These are phyloP conservation scores for Drosophila sucinea DNA, from an alignment of 1,140 invertebrate species.

Conservation along the genomic window DNA sequence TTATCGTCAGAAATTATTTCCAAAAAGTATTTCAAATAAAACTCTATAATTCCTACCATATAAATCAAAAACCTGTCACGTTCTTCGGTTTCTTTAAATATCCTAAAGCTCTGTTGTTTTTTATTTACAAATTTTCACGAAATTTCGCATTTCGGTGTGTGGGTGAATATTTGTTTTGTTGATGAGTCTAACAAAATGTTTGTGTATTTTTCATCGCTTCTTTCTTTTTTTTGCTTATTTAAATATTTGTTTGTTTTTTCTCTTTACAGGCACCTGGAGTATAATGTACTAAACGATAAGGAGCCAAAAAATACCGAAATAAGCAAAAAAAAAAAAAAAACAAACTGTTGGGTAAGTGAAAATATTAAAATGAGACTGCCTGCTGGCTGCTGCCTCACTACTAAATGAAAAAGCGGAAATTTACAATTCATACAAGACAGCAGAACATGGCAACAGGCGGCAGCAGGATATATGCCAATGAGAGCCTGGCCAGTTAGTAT, in stretches of 20 bases:
- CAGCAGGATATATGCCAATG: conserved; percentile 1
- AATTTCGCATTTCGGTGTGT: background rate
- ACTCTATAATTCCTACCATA: too few relatives aligned
- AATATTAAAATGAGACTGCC: background rate
- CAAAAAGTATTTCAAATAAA: too few relatives aligned
- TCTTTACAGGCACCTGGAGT: conserved; percentile 35
- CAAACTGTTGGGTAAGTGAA: conserved; percentile 5
- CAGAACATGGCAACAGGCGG: conserved; percentile 6
- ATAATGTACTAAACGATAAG: conserved; percentile 36
- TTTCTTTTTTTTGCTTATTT: conserved; percentile 5
- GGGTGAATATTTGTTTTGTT: conserved; percentile 12
- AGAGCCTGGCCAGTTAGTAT: background rate
- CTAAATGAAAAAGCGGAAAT: conserved; percentile 1
- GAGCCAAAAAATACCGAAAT: background rate
- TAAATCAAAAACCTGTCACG: background rate
- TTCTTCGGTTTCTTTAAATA: background rate
- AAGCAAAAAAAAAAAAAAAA: background rate
- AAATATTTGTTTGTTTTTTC: conserved; percentile 27
- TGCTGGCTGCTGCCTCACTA: background rate
- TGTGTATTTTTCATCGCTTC: background rate
- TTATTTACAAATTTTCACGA: conserved; percentile 6
- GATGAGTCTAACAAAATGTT: conserved; percentile 8
- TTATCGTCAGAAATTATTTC: too few relatives aligned
- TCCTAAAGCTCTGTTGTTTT: background rate
- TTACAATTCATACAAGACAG: conserved; percentile 1